Evolutionary conservation across 2,113 vertebrate genomes (phyloP), one percentile per base, ranked within the genome.

Genomic region (Rhegmatorhina hoffmannsi): DNA sequence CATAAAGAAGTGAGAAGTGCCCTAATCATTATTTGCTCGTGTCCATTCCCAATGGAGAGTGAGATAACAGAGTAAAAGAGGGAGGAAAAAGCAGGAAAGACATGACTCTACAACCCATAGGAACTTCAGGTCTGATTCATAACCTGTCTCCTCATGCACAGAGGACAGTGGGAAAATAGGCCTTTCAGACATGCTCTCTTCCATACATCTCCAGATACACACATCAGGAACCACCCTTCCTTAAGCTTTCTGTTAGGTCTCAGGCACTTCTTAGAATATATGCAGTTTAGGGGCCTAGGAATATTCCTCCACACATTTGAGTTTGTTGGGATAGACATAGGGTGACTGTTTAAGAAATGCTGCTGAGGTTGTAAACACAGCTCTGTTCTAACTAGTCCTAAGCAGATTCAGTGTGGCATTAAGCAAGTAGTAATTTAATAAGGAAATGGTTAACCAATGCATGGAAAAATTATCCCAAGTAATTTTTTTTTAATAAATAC

Each of bases 1-100:
- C 40, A 67, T 33, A 13, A 68, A 59, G 4, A 63, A 63, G 2
- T 47, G n/a, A 76, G 20, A 68, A 34, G 5, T 33, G 36, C 24
- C 52, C 5, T 64, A 21, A 14, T 4, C 6, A 11, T 73, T 55
- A 34, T 58, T 76, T 74, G 2, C 9, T 70, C 7, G 7, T 60
- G 4, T 26, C 8, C 4, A 2, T 26, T 70, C 3, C 9, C 26
- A 70, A 4, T 6, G 14, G 25, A 79, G 23, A 44, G 17, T 0
- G 2, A 85, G 20, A 29, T 34, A 67, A 59, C 21, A 11, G n/a
- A 60, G 29, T 78, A 75, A 73, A 62, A 26, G 19, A 76, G 6
- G 6, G 29, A 62, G 25, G 13, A 62, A 68, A 90, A 68, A 10
- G 7, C 21, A 69, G 21, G 25, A 23, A 72, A 60, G 21, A 13